phyloP scores from a whole-genome alignment of 2,113 vertebrate genomes.

The Oryctolagus cuniculus region DNA sequence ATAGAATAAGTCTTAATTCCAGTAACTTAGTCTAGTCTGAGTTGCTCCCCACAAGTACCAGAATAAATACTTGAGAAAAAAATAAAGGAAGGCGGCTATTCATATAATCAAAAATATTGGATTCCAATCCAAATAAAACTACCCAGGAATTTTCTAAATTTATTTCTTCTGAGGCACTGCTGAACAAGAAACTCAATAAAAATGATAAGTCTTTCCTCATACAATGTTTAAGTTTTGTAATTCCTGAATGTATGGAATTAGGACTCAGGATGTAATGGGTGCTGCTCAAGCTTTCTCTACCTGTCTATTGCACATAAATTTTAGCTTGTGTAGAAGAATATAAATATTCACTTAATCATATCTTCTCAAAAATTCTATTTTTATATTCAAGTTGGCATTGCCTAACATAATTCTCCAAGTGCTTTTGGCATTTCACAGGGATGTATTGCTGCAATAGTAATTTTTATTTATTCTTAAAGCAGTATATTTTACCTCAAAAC shows the following conservation, averaged over 20 bases:
- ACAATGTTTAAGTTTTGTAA: conserved; percentile 1
- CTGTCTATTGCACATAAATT: neutral
- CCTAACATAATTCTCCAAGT: neutral
- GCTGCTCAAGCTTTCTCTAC: neutral
- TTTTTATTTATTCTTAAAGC: neutral
- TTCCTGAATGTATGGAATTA: neutral
- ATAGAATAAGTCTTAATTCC: too few relatives aligned
- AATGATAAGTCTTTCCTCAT: neutral
- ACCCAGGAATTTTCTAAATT: neutral
- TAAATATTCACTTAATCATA: neutral
- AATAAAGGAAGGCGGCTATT: neutral
- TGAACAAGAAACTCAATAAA: neutral
- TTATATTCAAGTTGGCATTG: neutral
- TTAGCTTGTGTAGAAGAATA: neutral
- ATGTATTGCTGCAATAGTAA: neutral
- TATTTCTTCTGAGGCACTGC: neutral
- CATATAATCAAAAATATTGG: neutral
- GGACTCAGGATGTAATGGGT: neutral
- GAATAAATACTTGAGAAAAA: neutral
- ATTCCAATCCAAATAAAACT: neutral
- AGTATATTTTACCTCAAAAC: neutral
- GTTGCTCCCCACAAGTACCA: too few relatives aligned
- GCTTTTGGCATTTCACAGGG: neutral
- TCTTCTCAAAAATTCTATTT: neutral
- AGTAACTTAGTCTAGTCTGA: too few relatives aligned